Evolutionary conservation across 2,888 invertebrate species (phyloP).

Genomic region (Sarcophaga subvicina): DNA sequence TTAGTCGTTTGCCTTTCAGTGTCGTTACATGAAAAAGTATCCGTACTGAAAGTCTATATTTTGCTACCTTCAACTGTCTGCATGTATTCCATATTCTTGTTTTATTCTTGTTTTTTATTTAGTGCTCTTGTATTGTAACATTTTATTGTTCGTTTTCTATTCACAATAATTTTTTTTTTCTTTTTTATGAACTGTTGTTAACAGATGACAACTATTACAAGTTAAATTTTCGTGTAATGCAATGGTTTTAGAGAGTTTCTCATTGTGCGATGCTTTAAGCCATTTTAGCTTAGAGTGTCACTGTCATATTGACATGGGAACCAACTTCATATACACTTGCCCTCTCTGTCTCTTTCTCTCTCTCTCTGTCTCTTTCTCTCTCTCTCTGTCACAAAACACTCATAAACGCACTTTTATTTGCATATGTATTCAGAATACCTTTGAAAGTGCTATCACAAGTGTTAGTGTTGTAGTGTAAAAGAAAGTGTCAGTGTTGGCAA

Average conservation of each 20-base stretch:
- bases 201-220: slow-evolving; percentile 58
- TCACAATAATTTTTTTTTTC: not conserved
- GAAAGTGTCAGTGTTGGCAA: not conserved
- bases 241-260: slow-evolving; percentile 41
- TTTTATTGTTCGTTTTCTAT: slow-evolving; percentile 8
- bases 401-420: not conserved
- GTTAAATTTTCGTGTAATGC: slow-evolving; percentile 50
- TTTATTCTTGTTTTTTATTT: not conserved
- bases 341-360: not conserved
- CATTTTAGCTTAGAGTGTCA: slow-evolving; percentile 61
- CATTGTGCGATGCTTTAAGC: slow-evolving; percentile 51
- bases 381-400: not conserved
- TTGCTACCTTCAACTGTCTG: slow-evolving; percentile 20
- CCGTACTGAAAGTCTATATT: not conserved
- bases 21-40: no score
- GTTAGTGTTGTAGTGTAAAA: not conserved
- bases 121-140: slow-evolving; percentile 2
- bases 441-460: not conserved
- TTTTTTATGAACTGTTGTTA: slow-evolving; percentile 45
- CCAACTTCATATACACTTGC: not conserved
- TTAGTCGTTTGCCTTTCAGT: no score
- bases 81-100: not conserved
- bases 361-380: no score
- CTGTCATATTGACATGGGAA: slow-evolving; percentile 49
- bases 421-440: not conserved